A percentile compares a stretch with the other conserved stretches of the same genome.
phyloP scores from a whole-genome alignment of 2,797 vertebrate genomes.

The Pseudopleuronectes americanus region DNA sequence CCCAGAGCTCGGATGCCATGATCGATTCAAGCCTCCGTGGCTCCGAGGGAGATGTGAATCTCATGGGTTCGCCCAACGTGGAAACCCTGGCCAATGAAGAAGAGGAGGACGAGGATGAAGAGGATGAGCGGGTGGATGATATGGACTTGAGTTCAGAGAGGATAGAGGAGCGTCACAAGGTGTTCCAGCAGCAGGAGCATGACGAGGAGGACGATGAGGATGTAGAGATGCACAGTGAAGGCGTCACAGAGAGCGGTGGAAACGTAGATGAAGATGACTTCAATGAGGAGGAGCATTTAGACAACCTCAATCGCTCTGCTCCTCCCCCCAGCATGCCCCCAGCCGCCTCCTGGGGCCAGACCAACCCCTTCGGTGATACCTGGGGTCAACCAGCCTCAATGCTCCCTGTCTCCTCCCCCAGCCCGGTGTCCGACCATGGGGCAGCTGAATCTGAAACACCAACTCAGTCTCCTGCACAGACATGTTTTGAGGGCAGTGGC shows the following conservation, averaged over 20 bases:
- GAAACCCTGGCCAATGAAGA: slow-evolving; percentile 82
- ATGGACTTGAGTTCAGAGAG: slow-evolving; percentile 81
- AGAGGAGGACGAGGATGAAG: slow-evolving; percentile 78
- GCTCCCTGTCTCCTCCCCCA: slow-evolving; percentile 59
- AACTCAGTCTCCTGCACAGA: slow-evolving; percentile 75
- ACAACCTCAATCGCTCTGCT: slow-evolving; percentile 75
- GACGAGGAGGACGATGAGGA: slow-evolving; percentile 82
- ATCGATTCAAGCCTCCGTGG: slow-evolving; percentile 77
- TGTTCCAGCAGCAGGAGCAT: slow-evolving; percentile 55
- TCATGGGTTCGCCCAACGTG: slow-evolving; percentile 82
- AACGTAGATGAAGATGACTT: slow-evolving; percentile 77
- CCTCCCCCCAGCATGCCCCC: slow-evolving; percentile 50
- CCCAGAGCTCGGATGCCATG: slow-evolving; percentile 80
- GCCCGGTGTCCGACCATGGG: slow-evolving; percentile 67
- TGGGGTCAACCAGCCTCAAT: slow-evolving; percentile 75
- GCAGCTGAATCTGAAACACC: slow-evolving; percentile 72
- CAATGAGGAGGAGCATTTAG: slow-evolving; percentile 71
- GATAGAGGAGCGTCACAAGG: slow-evolving; percentile 63
- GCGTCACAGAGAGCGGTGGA: slow-evolving; percentile 73
- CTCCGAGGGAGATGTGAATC: slow-evolving; percentile 76
- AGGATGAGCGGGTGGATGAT: slow-evolving; percentile 71
- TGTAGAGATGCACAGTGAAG: slow-evolving; percentile 81
- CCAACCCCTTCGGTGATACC: slow-evolving; percentile 77
- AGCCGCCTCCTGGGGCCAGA: slow-evolving; percentile 75
- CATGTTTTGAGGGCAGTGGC: slow-evolving; percentile 60